A percentile compares a stretch with the other conserved stretches of the same genome.
Conservation (phyloP, 2,113 vertebrate genomes). For the Protobothrops flavoviridis region DNA sequence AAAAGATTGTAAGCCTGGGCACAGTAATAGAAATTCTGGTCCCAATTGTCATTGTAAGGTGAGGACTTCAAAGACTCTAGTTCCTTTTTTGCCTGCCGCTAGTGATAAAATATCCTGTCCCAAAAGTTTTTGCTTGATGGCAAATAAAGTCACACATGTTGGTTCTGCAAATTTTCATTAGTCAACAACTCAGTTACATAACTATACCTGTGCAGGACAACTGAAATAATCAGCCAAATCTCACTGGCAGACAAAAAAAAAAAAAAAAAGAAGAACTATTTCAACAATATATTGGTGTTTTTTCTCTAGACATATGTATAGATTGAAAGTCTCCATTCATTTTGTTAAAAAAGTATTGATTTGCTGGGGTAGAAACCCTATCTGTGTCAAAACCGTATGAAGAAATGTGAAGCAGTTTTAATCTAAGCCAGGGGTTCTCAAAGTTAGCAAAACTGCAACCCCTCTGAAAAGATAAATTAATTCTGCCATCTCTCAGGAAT, state of each 20-base stretch:
- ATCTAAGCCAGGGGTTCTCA: background rate
- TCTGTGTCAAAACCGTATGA: background rate
- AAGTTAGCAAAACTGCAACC: background rate
- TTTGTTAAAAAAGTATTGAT: background rate
- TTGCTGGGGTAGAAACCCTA: background rate
- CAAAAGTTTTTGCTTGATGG: background rate
- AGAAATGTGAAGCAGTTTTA: background rate
- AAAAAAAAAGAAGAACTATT: background rate
- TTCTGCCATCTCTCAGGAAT: background rate
- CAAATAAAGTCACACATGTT: background rate
- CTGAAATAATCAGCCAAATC: background rate
- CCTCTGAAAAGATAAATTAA: background rate
- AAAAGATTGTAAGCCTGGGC: background rate
- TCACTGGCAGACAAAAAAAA: background rate
- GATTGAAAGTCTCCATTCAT: background rate
- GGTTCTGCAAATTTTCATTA: background rate
- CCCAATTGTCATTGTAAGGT: background rate
- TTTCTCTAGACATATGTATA: too few relatives aligned
- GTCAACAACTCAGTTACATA: background rate
- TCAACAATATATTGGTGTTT: background rate
- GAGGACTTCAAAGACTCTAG: background rate
- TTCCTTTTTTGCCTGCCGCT: background rate
- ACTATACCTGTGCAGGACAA: background rate
- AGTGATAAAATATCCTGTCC: background rate
- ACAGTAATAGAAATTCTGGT: background rate